Base-by-base conservation (phyloP, 2,113 vertebrate genomes). In the Tringa solitaria region DNA sequence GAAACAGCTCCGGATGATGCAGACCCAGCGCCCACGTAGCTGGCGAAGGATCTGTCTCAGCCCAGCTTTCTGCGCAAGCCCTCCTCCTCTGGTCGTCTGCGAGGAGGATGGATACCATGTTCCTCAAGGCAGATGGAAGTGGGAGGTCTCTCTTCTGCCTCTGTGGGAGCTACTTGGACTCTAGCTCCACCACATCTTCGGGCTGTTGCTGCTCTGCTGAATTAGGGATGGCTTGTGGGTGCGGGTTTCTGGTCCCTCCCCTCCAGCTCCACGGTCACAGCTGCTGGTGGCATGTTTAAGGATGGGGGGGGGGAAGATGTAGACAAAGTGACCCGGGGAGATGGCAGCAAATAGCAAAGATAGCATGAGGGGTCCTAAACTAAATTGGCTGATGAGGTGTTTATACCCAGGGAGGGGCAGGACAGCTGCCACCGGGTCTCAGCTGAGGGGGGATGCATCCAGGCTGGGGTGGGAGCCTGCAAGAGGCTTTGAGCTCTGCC, bases 221-320 rank as follows among this genome's bases (percentile, higher is more conserved):
- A 17, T 7, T 37, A 14, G 14, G 50, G 28, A 7, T 65, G 46
- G 33, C 17, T 77, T 19, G 23, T 37, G 59, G 23, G 8, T 60
- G 11, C 24, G 28, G 37, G 39, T 51, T 45, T 87, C 51, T 67
- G 41, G 27, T 65, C 15, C 3, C 24, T n/a, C n/a, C 14, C 74
- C n/a, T 39, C 27, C 32, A 74, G 59, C 37, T 59, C 74, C 7
- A 2, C 14, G 50, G 22, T 74, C 61, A 84, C 80, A 84, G 60
- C 27, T 91, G 51, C 35, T 53, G 19, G 14, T 77, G 37, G 9
- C 46, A 2, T 69, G 30, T 35, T 35, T 76, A 5, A 39, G 10
- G 11, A 33, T 18, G 5, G 48, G 26, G 64, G 8, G 12, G 30
- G 17, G 21, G 27, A 45, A 41, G 22, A 54, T 0, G 0, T 30